Evolutionary conservation across 2,113 vertebrate species (phyloP).

Genomic region (Eurypyga helias): DNA sequence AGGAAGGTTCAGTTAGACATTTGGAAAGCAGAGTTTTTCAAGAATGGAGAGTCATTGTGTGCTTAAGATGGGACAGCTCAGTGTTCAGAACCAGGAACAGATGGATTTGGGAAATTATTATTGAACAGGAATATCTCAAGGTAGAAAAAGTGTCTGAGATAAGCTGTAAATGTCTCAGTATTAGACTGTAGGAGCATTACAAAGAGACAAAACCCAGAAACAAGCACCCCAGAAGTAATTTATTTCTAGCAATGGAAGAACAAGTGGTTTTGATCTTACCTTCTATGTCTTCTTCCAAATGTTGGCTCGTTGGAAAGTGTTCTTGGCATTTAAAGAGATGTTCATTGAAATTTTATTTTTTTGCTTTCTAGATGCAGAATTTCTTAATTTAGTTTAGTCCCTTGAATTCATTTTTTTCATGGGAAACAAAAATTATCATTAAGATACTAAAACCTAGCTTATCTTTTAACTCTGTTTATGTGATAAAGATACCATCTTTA

Average conservation of each 20-base stretch:
- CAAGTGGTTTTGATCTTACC: not conserved
- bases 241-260: not conserved
- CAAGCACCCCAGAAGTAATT: accelerated
- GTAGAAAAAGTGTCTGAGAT: not conserved
- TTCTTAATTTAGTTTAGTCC: not conserved
- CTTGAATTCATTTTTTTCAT: not conserved
- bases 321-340: not conserved
- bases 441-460: not conserved
- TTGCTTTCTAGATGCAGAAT: not conserved
- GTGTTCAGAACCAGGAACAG: not conserved
- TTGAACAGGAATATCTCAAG: not conserved
- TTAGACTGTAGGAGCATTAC: not conserved
- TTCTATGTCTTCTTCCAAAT: not conserved
- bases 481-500: not conserved
- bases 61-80: not conserved
- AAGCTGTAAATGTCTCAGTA: not conserved
- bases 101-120: not conserved
- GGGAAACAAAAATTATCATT: not conserved
- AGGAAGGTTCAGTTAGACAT: not conserved
- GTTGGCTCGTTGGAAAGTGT: not conserved
- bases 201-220: not conserved
- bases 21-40: not conserved
- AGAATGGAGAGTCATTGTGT: not conserved
- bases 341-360: not conserved
- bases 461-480: not conserved